phyloP scores from a whole-genome alignment of 2,888 invertebrate genomes.

The Chromoteleia sp. region DNA sequence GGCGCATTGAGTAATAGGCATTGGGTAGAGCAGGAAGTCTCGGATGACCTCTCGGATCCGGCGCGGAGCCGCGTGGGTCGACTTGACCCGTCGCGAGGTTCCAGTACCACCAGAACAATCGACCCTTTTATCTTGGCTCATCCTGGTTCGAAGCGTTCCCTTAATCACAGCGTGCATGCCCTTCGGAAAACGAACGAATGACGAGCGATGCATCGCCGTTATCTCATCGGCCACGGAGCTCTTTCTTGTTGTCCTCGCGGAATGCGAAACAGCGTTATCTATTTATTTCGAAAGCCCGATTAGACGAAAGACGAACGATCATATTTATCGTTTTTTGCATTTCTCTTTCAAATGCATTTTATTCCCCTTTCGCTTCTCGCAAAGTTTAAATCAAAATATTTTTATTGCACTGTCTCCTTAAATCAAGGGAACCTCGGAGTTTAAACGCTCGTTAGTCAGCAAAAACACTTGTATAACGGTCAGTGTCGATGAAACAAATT shows the following conservation, averaged over 20 bases:
- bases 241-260: constrained; percentile 20
- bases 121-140: constrained; percentile 73
- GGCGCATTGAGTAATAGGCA: constrained; percentile 67
- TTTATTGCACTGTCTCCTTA: constrained; percentile 44
- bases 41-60: constrained; percentile 64
- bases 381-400: constrained; percentile 33
- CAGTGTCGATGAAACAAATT: constrained; percentile 61
- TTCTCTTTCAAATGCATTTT: not conserved
- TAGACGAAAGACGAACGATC: not conserved
- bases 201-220: constrained; percentile 28
- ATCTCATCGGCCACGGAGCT: constrained; percentile 38
- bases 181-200: constrained; percentile 51
- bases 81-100: constrained; percentile 73
- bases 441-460: constrained; percentile 54
- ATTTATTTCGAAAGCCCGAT: constrained; percentile 29
- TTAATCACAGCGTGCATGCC: constrained; percentile 57
- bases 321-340: not conserved
- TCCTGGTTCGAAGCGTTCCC: constrained; percentile 70
- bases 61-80: constrained; percentile 70
- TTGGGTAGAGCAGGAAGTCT: constrained; percentile 68
- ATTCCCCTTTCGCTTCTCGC: not conserved
- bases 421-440: constrained; percentile 27
- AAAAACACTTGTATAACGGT: constrained; percentile 60
- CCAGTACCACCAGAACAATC: constrained; percentile 74
- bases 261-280: constrained; percentile 15